These are phyloP conservation scores for Rachycentron canadum DNA, from an alignment of 2,797 vertebrate genomes.

Conservation along the genomic window DNA sequence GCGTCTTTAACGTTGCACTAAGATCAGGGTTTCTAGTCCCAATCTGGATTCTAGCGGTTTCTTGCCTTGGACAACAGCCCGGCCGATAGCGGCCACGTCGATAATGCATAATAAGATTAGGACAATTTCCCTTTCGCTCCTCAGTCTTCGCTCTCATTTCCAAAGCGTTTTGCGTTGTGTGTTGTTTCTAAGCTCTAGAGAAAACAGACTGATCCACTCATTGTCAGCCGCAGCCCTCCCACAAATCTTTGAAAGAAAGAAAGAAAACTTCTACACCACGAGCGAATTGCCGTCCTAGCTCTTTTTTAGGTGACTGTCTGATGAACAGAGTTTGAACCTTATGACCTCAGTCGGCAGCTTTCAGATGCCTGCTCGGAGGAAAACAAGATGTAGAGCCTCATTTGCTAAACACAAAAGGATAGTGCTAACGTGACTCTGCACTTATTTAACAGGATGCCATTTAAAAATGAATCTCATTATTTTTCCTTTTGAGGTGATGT, in stretches of 20 bases:
- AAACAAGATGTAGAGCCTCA: slow-evolving; percentile 36
- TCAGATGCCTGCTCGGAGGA: neutral
- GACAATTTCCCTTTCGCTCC: neutral
- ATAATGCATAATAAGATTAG: neutral
- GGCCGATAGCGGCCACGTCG: too few species aligned
- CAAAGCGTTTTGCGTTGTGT: too few species aligned
- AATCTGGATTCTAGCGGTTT: too few species aligned
- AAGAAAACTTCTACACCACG: neutral
- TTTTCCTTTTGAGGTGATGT: slow-evolving; percentile 31
- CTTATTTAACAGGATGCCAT: neutral
- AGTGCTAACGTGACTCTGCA: slow-evolving; percentile 39
- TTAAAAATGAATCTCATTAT: slow-evolving; percentile 25
- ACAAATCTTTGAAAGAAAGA: too few species aligned
- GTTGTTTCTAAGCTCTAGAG: too few species aligned
- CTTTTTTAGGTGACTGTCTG: neutral
- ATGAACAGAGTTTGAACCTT: neutral
- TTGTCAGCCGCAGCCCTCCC: too few species aligned
- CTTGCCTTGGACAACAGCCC: too few species aligned
- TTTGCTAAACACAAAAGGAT: slow-evolving; percentile 37
- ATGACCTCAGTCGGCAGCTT: neutral
- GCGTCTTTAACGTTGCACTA: too few species aligned
- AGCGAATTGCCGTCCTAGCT: neutral
- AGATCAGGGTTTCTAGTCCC: too few species aligned
- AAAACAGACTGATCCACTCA: too few species aligned
- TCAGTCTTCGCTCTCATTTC: neutral